phyloP scores from a whole-genome alignment of 2,888 invertebrate species.

The Luperina testacea region DNA sequence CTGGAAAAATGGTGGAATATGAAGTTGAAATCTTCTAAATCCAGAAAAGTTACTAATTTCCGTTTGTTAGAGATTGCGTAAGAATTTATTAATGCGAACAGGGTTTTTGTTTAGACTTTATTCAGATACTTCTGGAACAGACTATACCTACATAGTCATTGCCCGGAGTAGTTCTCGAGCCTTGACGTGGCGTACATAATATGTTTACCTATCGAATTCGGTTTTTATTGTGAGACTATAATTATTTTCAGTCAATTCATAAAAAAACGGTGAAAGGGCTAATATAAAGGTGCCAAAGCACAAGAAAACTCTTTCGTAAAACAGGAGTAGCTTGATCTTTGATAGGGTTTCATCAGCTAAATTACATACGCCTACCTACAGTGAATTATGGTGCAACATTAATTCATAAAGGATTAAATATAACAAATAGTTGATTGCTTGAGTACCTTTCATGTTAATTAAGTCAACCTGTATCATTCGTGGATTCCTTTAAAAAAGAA shows the following conservation, averaged over 20 bases:
- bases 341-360: not conserved
- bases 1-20: not conserved
- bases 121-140: not conserved
- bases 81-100: slow-evolving; percentile 3
- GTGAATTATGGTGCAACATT: not conserved
- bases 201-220: too few relatives aligned
- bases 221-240: not conserved
- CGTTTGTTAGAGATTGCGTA: not conserved
- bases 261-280: not conserved
- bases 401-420: not conserved
- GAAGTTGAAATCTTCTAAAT: not conserved
- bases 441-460: not conserved
- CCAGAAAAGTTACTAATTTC: not conserved
- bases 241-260: not conserved
- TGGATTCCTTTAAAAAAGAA: not conserved
- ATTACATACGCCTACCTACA: not conserved
- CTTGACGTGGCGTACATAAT: not conserved
- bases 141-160: not conserved
- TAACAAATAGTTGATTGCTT: not conserved
- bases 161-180: not conserved
- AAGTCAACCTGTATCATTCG: not conserved
- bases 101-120: not conserved
- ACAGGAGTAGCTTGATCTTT: not conserved
- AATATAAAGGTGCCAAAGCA: not conserved
- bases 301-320: not conserved